Percentiles rank a stretch among this genome's conserved stretches.
phyloP scores from a whole-genome alignment of 2,797 vertebrate species.

The Xiphorhynchus erythropygius region DNA sequence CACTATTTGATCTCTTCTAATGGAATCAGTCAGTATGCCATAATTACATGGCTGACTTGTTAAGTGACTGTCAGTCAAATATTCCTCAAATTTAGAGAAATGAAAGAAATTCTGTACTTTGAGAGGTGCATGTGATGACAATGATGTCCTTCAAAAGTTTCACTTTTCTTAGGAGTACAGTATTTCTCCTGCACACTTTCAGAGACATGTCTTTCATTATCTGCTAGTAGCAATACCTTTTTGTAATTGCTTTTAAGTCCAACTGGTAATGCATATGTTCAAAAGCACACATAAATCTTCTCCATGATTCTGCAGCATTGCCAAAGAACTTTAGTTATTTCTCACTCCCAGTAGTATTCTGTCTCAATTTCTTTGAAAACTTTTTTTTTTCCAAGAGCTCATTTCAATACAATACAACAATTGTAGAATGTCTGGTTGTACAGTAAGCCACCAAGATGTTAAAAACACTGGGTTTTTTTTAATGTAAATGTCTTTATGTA shows the following conservation, averaged over 20 bases:
- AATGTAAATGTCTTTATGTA: not conserved
- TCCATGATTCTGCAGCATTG: not conserved
- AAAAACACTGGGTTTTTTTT: not conserved
- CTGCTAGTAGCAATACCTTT: not conserved
- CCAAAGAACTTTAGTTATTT: not conserved
- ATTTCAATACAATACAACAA: not conserved
- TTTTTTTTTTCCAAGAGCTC: not conserved
- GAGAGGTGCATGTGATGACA: not conserved
- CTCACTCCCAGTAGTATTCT: not conserved
- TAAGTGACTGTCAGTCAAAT: constrained; percentile 41
- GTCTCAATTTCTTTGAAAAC: not conserved
- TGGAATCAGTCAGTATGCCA: constrained; percentile 28
- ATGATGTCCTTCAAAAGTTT: constrained; percentile 15
- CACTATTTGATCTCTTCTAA: constrained; percentile 39
- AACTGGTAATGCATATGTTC: not conserved
- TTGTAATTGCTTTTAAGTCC: not conserved
- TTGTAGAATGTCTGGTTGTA: not conserved
- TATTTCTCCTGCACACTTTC: not conserved
- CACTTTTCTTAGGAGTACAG: not conserved
- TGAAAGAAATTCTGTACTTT: constrained; percentile 12
- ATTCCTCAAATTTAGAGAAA: not conserved
- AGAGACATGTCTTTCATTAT: not conserved
- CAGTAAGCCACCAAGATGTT: not conserved
- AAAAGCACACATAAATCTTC: not conserved
- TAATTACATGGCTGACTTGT: not conserved